phyloP scores from a whole-genome alignment of 1,140 invertebrate genomes.

The Kradibia gibbosae region DNA sequence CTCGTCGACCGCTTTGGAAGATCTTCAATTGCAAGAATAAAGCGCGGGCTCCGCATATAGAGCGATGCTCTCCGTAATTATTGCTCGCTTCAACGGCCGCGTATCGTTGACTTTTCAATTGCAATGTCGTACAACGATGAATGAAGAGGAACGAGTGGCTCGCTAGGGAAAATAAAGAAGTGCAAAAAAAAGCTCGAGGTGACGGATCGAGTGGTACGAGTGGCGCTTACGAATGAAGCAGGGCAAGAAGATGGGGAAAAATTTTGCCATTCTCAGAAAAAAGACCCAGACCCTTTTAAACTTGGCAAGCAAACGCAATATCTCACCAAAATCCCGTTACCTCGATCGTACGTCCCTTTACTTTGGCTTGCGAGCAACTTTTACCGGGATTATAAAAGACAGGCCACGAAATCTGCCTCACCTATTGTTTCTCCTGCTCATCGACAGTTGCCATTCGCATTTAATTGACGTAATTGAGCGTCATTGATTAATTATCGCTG shows the following conservation, averaged over 20 bases:
- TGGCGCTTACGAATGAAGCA: constrained; percentile 11
- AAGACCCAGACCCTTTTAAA: constrained; percentile 50
- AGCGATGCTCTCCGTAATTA: neutral
- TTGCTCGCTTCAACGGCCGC: neutral
- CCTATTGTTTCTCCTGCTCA: neutral
- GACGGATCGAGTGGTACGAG: neutral
- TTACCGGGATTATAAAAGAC: neutral
- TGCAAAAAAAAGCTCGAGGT: neutral
- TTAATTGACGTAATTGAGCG: constrained; percentile 44
- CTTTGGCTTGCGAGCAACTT: neutral
- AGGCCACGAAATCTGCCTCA: neutral
- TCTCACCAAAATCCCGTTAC: constrained; percentile 49
- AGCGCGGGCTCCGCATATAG: neutral
- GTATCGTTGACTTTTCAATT: constrained; percentile 16
- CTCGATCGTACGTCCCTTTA: constrained; percentile 36
- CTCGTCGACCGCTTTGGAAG: constrained; percentile 5
- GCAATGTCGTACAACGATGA: constrained; percentile 3
- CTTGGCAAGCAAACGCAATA: constrained; percentile 33
- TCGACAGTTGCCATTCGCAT: neutral
- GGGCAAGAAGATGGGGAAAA: neutral
- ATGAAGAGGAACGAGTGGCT: neutral
- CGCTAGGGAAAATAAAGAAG: neutral
- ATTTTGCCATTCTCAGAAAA: constrained; percentile 45
- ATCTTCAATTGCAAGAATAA: constrained; percentile 18
- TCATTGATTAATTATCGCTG: constrained; percentile 38